Conservation (phyloP, 2,797 vertebrate genomes). For the Gymnothorax javanicus region DNA sequence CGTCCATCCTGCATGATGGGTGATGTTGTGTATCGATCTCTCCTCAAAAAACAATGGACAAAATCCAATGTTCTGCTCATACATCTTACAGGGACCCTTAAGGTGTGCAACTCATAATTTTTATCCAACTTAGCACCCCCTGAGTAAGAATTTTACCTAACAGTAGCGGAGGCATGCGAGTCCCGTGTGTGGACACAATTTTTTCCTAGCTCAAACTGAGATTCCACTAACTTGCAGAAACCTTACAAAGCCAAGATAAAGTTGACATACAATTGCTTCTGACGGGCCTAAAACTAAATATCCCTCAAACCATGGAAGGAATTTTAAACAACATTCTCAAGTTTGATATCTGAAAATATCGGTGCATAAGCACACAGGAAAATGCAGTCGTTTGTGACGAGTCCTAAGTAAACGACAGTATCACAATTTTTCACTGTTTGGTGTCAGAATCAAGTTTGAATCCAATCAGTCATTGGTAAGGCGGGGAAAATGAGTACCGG, state of each 20-base stretch:
- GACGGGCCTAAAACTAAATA: background rate
- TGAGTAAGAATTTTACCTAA: too few relatives aligned
- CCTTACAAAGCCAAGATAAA: background rate
- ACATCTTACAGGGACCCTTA: too few relatives aligned
- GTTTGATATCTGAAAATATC: background rate
- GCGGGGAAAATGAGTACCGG: background rate
- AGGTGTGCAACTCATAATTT: too few relatives aligned
- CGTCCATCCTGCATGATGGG: too few relatives aligned
- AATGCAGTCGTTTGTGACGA: background rate
- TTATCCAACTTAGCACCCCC: too few relatives aligned
- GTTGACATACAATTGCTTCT: background rate
- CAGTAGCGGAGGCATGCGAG: too few relatives aligned
- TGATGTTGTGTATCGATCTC: too few relatives aligned
- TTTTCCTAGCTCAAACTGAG: too few relatives aligned
- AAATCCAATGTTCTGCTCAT: too few relatives aligned
- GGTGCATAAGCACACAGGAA: background rate
- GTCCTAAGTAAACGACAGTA: background rate
- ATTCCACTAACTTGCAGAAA: background rate
- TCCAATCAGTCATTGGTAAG: constrained; percentile 69
- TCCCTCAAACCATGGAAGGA: background rate
- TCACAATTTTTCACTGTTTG: constrained; percentile 55
- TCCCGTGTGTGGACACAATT: too few relatives aligned
- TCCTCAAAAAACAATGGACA: too few relatives aligned
- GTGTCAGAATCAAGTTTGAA: constrained; percentile 71
- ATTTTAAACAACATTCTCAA: background rate